Evolutionary conservation across 2,888 invertebrate species (phyloP).

Genomic region (Beris chalybata): DNA sequence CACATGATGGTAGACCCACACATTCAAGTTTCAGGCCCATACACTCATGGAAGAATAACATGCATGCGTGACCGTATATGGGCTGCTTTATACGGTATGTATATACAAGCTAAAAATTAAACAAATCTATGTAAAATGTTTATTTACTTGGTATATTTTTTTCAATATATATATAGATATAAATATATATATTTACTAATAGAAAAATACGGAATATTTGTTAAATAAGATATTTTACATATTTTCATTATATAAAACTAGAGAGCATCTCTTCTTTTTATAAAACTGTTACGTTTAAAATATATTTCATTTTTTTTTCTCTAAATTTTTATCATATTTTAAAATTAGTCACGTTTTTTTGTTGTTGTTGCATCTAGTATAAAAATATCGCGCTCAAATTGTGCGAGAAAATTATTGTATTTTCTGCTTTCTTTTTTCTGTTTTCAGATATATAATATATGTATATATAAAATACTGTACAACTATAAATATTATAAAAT

Average conservation of each 20-base stretch:
- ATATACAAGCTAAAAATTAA: background rate
- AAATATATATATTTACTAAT: conserved; percentile 37
- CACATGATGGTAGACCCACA: too few relatives aligned
- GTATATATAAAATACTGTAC: conserved; percentile 31
- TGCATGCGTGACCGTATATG: too few relatives aligned
- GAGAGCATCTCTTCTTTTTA: conserved; percentile 37
- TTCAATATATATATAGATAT: conserved; percentile 35
- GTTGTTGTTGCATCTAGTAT: conserved; percentile 35
- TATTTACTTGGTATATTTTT: conserved; percentile 39
- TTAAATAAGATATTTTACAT: conserved; percentile 40
- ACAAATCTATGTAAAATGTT: conserved; percentile 34
- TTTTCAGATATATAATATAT: conserved; percentile 25
- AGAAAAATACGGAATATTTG: conserved; percentile 39
- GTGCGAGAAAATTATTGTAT: conserved; percentile 26
- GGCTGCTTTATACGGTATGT: too few relatives aligned
- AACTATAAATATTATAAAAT: conserved; percentile 29
- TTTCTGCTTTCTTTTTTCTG: conserved; percentile 11
- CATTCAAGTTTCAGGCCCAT: too few relatives aligned
- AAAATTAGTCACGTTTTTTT: conserved; percentile 30
- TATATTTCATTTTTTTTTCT: conserved; percentile 20
- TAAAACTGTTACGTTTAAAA: too few relatives aligned
- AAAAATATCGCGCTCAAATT: conserved; percentile 44
- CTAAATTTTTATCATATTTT: conserved; percentile 31
- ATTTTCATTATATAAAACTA: conserved; percentile 38
- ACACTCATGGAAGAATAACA: too few relatives aligned